phyloP scores from a whole-genome alignment of 1,140 invertebrate genomes.

The Melipona quadrifasciata region DNA sequence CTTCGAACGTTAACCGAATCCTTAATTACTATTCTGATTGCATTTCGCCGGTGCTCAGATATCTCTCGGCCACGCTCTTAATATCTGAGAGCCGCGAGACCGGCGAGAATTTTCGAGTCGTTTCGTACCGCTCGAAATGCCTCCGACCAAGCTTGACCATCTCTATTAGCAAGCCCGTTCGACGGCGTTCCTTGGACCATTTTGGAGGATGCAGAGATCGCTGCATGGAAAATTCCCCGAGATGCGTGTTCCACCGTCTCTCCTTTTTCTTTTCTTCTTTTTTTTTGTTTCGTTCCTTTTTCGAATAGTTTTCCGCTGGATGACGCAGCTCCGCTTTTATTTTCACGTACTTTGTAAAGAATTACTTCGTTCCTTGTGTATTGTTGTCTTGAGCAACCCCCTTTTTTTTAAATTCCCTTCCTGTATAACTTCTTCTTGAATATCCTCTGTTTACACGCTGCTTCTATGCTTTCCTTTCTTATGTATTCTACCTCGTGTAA shows the following conservation, averaged over 20 bases:
- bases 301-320: neutral
- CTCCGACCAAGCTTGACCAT: neutral
- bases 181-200: neutral
- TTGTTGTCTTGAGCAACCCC: neutral
- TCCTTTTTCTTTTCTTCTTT: neutral
- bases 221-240: neutral
- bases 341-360: neutral
- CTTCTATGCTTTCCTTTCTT: neutral
- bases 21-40: slow-evolving; percentile 79
- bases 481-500: neutral
- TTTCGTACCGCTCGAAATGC: neutral
- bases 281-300: neutral
- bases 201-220: neutral
- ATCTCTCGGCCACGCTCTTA: slow-evolving; percentile 56
- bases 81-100: slow-evolving; percentile 47
- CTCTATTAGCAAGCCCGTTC: neutral
- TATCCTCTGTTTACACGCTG: neutral
- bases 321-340: neutral
- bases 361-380: neutral
- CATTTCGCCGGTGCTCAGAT: slow-evolving; percentile 60
- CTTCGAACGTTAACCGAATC: slow-evolving; percentile 75
- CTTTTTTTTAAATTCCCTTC: neutral
- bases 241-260: no score
- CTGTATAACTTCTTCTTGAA: neutral
- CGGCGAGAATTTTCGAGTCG: slow-evolving; percentile 55